Percentiles rank a stretch among this genome's conserved stretches.
Conservation (phyloP, 37 sponge, comb jelly and placozoan species). For the Geodia barretti region DNA sequence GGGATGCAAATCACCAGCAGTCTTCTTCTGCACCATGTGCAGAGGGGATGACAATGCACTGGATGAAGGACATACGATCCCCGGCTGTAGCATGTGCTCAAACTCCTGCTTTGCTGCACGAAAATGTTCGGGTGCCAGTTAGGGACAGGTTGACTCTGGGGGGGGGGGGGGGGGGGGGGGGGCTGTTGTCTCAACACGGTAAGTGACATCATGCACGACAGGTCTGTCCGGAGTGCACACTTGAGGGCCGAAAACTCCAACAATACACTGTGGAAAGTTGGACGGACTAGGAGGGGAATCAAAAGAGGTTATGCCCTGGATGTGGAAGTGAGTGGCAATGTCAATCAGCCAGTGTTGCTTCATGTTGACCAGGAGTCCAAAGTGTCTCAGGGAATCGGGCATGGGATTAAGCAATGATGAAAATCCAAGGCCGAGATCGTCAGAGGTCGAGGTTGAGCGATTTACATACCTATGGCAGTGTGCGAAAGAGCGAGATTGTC, state of each 20-base stretch:
- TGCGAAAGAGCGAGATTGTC: too few species aligned
- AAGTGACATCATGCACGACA: constrained; percentile 25
- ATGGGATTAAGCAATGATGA: constrained; percentile 64
- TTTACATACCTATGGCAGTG: too few species aligned
- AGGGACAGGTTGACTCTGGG: constrained; percentile 43
- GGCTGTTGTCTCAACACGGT: constrained; percentile 42
- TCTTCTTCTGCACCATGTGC: constrained; percentile 41
- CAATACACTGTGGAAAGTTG: constrained; percentile 1
- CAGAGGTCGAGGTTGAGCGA: constrained; percentile 58
- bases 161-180: constrained; percentile 54
- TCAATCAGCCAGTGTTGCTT: background rate
- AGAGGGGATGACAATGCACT: constrained; percentile 51
- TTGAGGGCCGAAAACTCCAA: constrained; percentile 19
- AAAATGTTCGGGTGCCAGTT: constrained; percentile 40
- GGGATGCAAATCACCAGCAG: constrained; percentile 17
- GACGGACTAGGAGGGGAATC: constrained; percentile 2
- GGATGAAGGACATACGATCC: constrained; percentile 45
- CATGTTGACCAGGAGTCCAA: constrained; percentile 27
- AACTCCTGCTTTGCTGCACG: constrained; percentile 30
- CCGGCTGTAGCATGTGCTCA: constrained; percentile 53
- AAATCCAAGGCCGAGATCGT: constrained; percentile 62
- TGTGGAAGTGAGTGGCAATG: background rate
- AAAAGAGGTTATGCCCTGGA: constrained; percentile 17
- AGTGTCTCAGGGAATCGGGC: constrained; percentile 11
- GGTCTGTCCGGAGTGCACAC: background rate